Conservation (phyloP, 1,140 invertebrate species). For the Rhynchophorus ferrugineus region DNA sequence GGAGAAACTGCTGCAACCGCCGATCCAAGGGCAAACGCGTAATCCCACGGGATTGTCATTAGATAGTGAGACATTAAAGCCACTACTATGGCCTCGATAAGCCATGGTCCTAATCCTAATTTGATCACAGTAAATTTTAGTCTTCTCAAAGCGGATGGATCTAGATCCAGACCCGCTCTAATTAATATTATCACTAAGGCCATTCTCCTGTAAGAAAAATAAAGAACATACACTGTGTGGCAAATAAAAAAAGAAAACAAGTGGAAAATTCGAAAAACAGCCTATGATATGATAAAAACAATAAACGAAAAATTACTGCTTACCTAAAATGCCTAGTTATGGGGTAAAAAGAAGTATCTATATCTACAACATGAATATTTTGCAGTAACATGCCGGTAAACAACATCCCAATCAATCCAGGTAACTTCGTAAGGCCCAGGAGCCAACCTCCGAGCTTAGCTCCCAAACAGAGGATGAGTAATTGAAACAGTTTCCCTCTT, state of each 20-base stretch:
- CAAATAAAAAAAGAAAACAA: too few relatives aligned
- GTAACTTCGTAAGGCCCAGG: conserved; percentile 65
- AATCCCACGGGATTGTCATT: conserved; percentile 77
- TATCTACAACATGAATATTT: conserved; percentile 65
- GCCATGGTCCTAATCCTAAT: conserved; percentile 80
- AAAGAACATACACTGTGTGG: too few relatives aligned
- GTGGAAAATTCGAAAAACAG: too few relatives aligned
- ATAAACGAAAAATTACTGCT: too few relatives aligned
- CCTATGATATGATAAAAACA: too few relatives aligned
- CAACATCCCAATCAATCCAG: conserved; percentile 81
- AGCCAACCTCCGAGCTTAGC: conserved; percentile 77
- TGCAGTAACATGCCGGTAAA: conserved; percentile 67
- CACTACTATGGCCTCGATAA: conserved; percentile 65
- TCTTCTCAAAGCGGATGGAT: conserved; percentile 73
- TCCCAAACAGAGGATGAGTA: conserved; percentile 65
- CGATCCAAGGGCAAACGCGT: conserved; percentile 69
- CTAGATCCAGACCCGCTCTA: conserved; percentile 86
- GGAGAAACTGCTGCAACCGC: conserved; percentile 88
- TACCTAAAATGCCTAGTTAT: conserved; percentile 63
- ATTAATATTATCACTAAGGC: conserved; percentile 89
- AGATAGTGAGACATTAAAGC: conserved; percentile 64
- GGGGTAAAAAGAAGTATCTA: conserved; percentile 53
- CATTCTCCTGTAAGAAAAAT: conserved; percentile 59
- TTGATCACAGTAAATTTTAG: conserved; percentile 72
- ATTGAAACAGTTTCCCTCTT: conserved; percentile 71